Conservation (phyloP, 2,888 invertebrate species). For the Cheilosia urbana region DNA sequence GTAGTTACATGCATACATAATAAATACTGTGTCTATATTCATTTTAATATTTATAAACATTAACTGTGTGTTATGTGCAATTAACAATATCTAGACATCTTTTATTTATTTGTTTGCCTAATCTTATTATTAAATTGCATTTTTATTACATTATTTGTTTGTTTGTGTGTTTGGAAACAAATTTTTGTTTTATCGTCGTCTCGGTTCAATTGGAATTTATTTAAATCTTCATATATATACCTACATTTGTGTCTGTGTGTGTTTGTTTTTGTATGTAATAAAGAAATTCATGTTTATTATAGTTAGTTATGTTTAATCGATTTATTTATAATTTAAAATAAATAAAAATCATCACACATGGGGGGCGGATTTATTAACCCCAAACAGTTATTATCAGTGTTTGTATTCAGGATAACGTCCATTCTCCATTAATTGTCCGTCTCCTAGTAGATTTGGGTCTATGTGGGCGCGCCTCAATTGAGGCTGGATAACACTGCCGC, state of each 20-base stretch:
- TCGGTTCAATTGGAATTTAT: constrained; percentile 24
- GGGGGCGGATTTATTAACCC: constrained; percentile 73
- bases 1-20: constrained; percentile 47
- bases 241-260: constrained; percentile 52
- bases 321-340: constrained; percentile 61
- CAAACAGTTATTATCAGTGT: constrained; percentile 86
- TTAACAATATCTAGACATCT: constrained; percentile 67
- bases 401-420: constrained; percentile 90
- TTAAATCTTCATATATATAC: constrained; percentile 57
- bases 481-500: constrained; percentile 84
- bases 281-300: no score
- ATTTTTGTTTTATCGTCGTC: constrained; percentile 13
- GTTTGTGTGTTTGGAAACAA: constrained; percentile 14
- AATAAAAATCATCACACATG: constrained; percentile 77
- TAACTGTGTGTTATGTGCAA: constrained; percentile 70
- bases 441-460: constrained; percentile 81
- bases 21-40: constrained; percentile 46
- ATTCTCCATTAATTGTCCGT: constrained; percentile 86
- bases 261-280: constrained; percentile 10
- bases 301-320: constrained; percentile 2
- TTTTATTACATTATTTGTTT: constrained; percentile 20
- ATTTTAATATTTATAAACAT: constrained; percentile 63
- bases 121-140: constrained; percentile 70
- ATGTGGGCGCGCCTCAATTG: constrained; percentile 77
- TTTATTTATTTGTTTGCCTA: constrained; percentile 52